These are phyloP conservation scores for Drosophila prostipennis DNA, from an alignment of 2,888 invertebrate species.

Conservation along the genomic window DNA sequence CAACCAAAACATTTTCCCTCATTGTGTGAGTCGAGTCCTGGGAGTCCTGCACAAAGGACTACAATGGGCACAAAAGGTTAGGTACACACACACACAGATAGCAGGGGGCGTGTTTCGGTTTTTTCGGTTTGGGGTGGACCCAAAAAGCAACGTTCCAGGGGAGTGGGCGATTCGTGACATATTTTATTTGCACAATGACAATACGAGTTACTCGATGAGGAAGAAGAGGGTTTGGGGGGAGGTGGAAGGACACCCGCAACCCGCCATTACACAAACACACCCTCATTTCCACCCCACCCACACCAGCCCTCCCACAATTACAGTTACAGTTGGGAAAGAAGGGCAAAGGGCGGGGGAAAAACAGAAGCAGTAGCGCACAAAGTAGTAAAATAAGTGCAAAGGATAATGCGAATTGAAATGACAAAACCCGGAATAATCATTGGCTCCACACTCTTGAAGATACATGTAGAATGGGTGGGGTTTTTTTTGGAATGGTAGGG, in stretches of 20 bases:
- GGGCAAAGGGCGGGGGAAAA: slow-evolving; percentile 8
- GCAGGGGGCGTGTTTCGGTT: slow-evolving; percentile 67
- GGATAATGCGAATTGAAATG: slow-evolving; percentile 82
- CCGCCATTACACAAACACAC: slow-evolving; percentile 77
- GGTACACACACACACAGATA: slow-evolving; percentile 51
- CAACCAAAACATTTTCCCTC: slow-evolving; percentile 46
- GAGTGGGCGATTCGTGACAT: slow-evolving; percentile 80
- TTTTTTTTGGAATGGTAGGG: no score
- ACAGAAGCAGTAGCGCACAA: slow-evolving; percentile 54
- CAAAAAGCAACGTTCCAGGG: slow-evolving; percentile 41
- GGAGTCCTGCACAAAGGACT: slow-evolving; percentile 59
- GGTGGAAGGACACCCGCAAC: slow-evolving; percentile 31
- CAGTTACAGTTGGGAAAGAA: slow-evolving; percentile 26
- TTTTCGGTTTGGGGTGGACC: slow-evolving; percentile 23
- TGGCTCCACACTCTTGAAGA: slow-evolving; percentile 67
- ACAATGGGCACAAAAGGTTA: slow-evolving; percentile 78
- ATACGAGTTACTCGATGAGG: slow-evolving; percentile 75
- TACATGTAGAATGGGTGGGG: not conserved
- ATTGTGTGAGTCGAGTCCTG: slow-evolving; percentile 58
- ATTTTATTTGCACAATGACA: slow-evolving; percentile 82
- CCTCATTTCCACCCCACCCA: slow-evolving; percentile 40
- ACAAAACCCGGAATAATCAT: slow-evolving; percentile 82
- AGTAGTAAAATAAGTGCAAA: slow-evolving; percentile 80
- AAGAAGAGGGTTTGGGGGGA: slow-evolving; percentile 14
- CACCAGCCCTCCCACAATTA: slow-evolving; percentile 37